Evolutionary conservation across 64 coral and sea anemone genomes (phyloP).

Genomic region (Cladopsammia gracilis): DNA sequence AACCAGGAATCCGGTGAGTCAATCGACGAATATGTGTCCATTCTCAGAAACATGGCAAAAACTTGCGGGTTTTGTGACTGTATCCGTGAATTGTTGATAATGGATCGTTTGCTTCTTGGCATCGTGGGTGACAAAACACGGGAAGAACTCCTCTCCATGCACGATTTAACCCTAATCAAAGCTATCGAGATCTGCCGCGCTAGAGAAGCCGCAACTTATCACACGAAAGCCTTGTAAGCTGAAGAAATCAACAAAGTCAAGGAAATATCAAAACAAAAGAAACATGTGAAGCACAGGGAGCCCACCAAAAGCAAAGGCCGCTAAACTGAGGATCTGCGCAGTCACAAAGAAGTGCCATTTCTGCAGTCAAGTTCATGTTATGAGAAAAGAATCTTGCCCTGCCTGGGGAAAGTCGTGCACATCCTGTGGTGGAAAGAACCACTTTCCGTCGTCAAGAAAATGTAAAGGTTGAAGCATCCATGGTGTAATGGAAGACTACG

Average conservation of each 20-base stretch:
- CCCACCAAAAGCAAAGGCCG: neutral
- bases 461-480: neutral
- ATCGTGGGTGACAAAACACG: conserved; percentile 16
- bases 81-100: neutral
- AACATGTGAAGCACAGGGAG: neutral
- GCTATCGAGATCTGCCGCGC: neutral
- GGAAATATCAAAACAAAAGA: neutral
- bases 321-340: too few relatives aligned
- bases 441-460: conserved; percentile 16
- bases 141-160: neutral
- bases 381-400: conserved; percentile 25
- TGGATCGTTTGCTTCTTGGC: neutral
- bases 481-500: neutral
- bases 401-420: conserved; percentile 34
- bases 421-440: conserved; percentile 42
- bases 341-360: conserved; percentile 18
- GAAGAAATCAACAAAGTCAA: too few relatives aligned
- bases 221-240: conserved; percentile 15
- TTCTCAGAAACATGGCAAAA: conserved; percentile 32
- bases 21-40: too few relatives aligned
- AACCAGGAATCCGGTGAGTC: too few relatives aligned
- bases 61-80: conserved; percentile 1
- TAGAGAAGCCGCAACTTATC: conserved; percentile 4
- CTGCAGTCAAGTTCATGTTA: conserved; percentile 7
- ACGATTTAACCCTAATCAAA: neutral